phyloP scores from a whole-genome alignment of 23 tunicate species.

The Pegea sp. region DNA sequence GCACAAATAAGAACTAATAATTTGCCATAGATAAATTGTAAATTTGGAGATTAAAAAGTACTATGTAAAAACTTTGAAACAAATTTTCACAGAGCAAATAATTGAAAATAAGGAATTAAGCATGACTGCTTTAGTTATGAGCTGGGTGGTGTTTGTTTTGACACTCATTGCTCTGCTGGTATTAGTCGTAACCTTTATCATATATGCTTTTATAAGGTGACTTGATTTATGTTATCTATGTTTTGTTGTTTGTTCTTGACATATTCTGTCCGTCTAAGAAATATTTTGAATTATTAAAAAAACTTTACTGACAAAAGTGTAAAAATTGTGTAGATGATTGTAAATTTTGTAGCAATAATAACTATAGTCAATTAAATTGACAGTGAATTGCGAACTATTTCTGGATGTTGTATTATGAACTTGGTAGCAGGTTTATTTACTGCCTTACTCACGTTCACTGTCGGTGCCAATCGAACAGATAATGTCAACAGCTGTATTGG shows the following conservation, averaged over 20 bases:
- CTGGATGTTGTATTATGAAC: conserved; percentile 64
- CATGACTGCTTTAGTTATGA: conserved; percentile 6
- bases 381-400: conserved; percentile 58
- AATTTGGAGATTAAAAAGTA: too few relatives aligned
- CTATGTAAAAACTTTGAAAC: too few relatives aligned
- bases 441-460: conserved; percentile 23
- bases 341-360: too few relatives aligned
- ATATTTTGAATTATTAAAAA: too few relatives aligned
- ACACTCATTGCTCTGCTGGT: conserved; percentile 25
- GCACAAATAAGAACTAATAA: too few relatives aligned
- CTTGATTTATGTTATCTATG: background rate
- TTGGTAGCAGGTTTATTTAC: conserved; percentile 37
- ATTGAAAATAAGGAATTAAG: too few relatives aligned
- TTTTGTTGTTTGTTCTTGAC: background rate
- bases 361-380: too few relatives aligned
- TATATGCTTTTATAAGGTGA: conserved; percentile 40
- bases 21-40: too few relatives aligned
- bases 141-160: conserved; percentile 46
- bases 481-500: conserved; percentile 25
- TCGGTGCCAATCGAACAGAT: conserved; percentile 25
- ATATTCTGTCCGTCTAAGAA: too few relatives aligned
- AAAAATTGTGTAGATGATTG: too few relatives aligned
- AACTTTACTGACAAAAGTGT: too few relatives aligned
- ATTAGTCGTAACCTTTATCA: conserved; percentile 34
- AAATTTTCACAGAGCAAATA: too few relatives aligned